Conservation (phyloP, 92 coral and sea anemone species). For the Epizoanthus stellaris region DNA sequence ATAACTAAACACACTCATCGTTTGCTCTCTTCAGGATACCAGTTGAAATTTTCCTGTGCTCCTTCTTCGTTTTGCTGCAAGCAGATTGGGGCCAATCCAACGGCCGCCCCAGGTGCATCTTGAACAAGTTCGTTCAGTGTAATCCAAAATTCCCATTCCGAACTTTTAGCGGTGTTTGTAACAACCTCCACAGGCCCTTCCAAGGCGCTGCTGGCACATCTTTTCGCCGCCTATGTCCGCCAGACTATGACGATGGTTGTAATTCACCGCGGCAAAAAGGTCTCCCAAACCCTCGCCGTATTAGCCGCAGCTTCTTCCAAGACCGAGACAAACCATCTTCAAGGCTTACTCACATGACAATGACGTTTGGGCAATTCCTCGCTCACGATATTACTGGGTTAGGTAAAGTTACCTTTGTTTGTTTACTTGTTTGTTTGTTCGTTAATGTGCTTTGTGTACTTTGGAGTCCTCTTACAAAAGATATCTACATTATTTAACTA, state of each 20-base stretch:
- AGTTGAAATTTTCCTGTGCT: too few relatives aligned
- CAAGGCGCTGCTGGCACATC: slow-evolving; percentile 20
- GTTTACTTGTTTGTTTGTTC: neutral
- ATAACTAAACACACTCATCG: too few relatives aligned
- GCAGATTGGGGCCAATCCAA: neutral
- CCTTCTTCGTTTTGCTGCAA: neutral
- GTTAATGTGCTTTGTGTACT: neutral
- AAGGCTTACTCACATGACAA: slow-evolving; percentile 51
- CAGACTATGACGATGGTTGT: slow-evolving; percentile 33
- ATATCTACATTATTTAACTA: neutral
- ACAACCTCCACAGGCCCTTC: slow-evolving; percentile 27
- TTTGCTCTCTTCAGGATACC: too few relatives aligned
- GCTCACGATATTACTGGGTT: slow-evolving; percentile 53
- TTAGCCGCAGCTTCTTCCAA: slow-evolving; percentile 43
- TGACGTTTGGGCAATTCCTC: slow-evolving; percentile 57
- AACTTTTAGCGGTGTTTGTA: slow-evolving; percentile 45
- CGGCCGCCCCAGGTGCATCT: neutral
- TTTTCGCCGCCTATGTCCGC: slow-evolving; percentile 40
- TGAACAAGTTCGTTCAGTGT: neutral
- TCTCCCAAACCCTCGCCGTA: slow-evolving; percentile 52
- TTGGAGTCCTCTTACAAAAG: too few relatives aligned
- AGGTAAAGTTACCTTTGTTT: neutral
- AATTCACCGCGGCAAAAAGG: slow-evolving; percentile 40
- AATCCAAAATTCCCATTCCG: neutral
- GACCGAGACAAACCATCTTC: neutral